phyloP scores from a whole-genome alignment of 2,797 vertebrate genomes.

The Micropoecilia bifurca region DNA sequence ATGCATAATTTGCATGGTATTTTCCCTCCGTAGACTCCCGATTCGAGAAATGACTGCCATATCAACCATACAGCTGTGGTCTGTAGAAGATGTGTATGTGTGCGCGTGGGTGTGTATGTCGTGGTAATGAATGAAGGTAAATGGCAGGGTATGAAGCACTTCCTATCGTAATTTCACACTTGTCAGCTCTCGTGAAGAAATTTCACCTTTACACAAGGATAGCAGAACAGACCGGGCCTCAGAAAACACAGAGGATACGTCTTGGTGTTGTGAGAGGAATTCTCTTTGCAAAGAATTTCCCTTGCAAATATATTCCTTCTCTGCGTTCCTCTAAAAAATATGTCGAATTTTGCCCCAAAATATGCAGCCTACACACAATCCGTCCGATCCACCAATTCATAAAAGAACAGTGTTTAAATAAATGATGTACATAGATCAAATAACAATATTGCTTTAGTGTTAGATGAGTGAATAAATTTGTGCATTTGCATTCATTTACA shows the following conservation, averaged over 20 bases:
- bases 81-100: slow-evolving; percentile 31
- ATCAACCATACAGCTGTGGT: slow-evolving; percentile 69
- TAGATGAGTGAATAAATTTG: not conserved
- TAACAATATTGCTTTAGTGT: not conserved
- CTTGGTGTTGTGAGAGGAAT: slow-evolving; percentile 58
- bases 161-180: slow-evolving; percentile 85
- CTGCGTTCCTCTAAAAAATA: slow-evolving; percentile 9
- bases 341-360: not conserved
- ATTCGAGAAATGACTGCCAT: slow-evolving; percentile 62
- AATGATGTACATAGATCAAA: not conserved
- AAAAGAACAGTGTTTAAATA: not conserved
- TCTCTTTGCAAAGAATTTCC: slow-evolving; percentile 62
- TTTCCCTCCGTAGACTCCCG: slow-evolving; percentile 40
- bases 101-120: slow-evolving; percentile 42
- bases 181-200: slow-evolving; percentile 82
- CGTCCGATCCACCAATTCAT: not conserved
- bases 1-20: slow-evolving; percentile 53
- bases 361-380: slow-evolving; percentile 1
- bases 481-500: not conserved
- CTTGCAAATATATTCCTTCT: slow-evolving; percentile 59
- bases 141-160: slow-evolving; percentile 79
- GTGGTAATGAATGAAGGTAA: slow-evolving; percentile 81
- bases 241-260: slow-evolving; percentile 63
- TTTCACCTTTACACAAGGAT: slow-evolving; percentile 82
- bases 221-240: slow-evolving; percentile 60